A percentile compares a stretch with the other conserved stretches of the same genome.
phyloP scores from a whole-genome alignment of 2,113 vertebrate species.

The Dolichallabes microphthalmus region DNA sequence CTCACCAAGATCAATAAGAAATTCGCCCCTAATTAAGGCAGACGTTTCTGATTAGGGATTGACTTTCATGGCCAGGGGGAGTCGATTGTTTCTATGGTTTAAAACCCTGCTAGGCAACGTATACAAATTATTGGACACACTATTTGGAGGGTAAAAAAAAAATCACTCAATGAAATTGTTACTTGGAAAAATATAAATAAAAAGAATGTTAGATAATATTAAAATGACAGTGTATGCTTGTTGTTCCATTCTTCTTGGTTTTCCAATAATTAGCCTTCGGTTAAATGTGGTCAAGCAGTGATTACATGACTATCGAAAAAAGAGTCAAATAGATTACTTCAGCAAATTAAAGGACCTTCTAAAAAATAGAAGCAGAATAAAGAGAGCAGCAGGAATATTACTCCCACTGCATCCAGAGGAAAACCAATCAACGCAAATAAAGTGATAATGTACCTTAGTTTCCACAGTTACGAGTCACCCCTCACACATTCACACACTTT shows the following conservation, averaged over 20 bases:
- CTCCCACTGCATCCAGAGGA: slow-evolving; percentile 30
- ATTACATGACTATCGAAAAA: slow-evolving; percentile 32
- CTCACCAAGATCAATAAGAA: slow-evolving; percentile 8
- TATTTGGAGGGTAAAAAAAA: background rate
- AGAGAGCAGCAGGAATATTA: slow-evolving; percentile 36
- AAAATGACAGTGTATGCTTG: background rate
- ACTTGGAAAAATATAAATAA: slow-evolving; percentile 1
- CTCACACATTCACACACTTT: slow-evolving; percentile 35
- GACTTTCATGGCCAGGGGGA: background rate
- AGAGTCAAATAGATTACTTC: slow-evolving; percentile 9
- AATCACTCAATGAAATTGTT: background rate
- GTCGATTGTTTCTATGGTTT: background rate
- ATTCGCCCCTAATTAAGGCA: slow-evolving; percentile 16
- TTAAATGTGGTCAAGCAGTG: slow-evolving; percentile 26
- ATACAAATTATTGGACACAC: background rate
- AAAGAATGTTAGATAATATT: background rate
- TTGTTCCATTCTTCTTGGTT: slow-evolving; percentile 31
- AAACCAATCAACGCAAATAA: slow-evolving; percentile 40
- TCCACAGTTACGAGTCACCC: slow-evolving; percentile 37
- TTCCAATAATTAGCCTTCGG: slow-evolving; percentile 30
- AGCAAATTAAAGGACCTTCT: slow-evolving; percentile 29
- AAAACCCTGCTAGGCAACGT: slow-evolving; percentile 11
- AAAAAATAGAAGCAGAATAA: slow-evolving; percentile 12
- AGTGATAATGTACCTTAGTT: slow-evolving; percentile 37
- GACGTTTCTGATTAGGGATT: background rate